Evolutionary conservation across 1,140 invertebrate genomes (phyloP).

Genomic region (Babylonia areolata): DNA sequence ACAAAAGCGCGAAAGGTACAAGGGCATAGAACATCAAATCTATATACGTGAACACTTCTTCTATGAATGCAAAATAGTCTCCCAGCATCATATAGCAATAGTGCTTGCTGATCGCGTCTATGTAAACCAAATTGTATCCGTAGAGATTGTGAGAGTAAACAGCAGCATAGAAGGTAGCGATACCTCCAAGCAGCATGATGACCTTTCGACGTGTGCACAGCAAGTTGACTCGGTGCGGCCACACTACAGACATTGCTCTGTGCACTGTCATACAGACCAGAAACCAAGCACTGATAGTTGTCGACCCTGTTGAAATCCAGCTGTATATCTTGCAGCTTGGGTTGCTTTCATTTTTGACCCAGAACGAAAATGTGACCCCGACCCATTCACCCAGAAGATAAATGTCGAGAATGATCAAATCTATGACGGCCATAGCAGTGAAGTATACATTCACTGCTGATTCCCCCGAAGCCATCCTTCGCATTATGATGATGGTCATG

Average conservation of each 20-base stretch:
- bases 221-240: constrained; percentile 21
- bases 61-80: background rate
- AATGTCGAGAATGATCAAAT: background rate
- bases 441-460: background rate
- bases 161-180: background rate
- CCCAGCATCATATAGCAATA: background rate
- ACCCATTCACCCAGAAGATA: background rate
- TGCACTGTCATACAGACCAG: constrained; percentile 15
- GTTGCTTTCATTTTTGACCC: background rate
- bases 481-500: constrained; percentile 4
- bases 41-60: background rate
- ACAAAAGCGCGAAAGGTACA: background rate
- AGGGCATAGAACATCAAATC: background rate
- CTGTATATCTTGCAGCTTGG: background rate
- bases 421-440: background rate
- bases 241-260: constrained; percentile 23
- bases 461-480: background rate
- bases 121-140: background rate
- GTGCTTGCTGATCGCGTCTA: background rate
- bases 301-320: background rate
- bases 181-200: background rate
- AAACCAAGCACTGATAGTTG: background rate
- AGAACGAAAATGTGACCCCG: background rate
- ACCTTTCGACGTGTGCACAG: background rate
- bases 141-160: background rate